These are phyloP conservation scores for Meda fulgida DNA, from an alignment of 2,797 vertebrate genomes.

Conservation along the genomic window DNA sequence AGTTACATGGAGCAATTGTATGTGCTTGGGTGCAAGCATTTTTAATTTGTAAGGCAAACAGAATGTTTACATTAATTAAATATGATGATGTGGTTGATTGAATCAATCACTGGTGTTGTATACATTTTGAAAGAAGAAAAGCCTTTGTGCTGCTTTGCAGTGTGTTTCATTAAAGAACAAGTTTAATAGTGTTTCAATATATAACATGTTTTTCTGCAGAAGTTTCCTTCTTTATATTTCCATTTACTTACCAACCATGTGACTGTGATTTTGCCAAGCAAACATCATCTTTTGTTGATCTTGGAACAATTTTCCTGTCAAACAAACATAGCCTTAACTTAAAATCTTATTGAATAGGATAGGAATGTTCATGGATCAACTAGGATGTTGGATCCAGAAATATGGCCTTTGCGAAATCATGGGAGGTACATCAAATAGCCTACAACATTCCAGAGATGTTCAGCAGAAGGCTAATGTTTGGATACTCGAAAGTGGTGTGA, in stretches of 20 bases:
- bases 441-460: conserved; percentile 27
- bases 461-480: conserved; percentile 7
- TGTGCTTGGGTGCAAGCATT: not conserved
- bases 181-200: not conserved
- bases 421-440: not conserved
- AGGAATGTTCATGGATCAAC: not conserved
- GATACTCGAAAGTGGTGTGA: not conserved
- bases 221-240: not conserved
- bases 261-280: not conserved
- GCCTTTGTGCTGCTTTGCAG: not conserved
- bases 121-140: not conserved
- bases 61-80: conserved; percentile 16
- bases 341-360: not conserved
- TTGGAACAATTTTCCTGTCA: not conserved
- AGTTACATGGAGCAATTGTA: not conserved
- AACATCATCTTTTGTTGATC: not conserved
- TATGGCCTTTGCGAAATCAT: not conserved
- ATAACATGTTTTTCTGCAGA: conserved; percentile 1
- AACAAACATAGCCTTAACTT: not conserved
- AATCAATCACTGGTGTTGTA: not conserved
- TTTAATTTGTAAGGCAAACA: conserved; percentile 26
- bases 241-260: not conserved
- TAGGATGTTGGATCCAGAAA: not conserved
- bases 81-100: not conserved
- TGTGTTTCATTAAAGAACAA: not conserved